Percentiles rank a stretch among this genome's conserved stretches.
phyloP scores from a whole-genome alignment of 2,113 vertebrate species.

The Notiomystis cincta region DNA sequence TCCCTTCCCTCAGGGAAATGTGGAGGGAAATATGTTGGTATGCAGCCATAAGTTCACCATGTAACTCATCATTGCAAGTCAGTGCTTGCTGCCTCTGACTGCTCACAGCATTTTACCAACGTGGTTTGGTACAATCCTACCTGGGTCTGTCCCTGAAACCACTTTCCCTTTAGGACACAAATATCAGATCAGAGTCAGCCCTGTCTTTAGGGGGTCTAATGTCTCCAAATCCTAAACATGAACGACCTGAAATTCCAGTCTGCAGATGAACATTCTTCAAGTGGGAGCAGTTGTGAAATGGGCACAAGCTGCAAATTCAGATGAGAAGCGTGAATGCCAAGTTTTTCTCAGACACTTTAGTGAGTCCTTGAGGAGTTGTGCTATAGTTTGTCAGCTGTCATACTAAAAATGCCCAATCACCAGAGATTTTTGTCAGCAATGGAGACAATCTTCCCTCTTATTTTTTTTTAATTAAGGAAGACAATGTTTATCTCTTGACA shows the following conservation, averaged over 20 bases:
- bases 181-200: not conserved
- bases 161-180: not conserved
- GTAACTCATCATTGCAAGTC: not conserved
- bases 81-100: not conserved
- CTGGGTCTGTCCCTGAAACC: not conserved
- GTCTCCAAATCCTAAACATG: not conserved
- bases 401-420: not conserved
- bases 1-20: not conserved
- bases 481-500: not conserved
- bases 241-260: not conserved
- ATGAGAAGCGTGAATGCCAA: not conserved
- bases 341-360: not conserved
- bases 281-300: not conserved
- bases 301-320: not conserved
- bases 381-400: not conserved
- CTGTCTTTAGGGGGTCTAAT: not conserved
- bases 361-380: not conserved
- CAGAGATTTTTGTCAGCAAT: not conserved
- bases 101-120: not conserved
- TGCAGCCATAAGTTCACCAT: not conserved
- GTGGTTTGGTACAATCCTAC: not conserved
- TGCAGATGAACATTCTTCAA: not conserved
- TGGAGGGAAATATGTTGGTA: not conserved
- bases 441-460: not conserved
- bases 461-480: not conserved